Evolutionary conservation across 2,113 vertebrate species (phyloP), one percentile per base, ranked within the genome.

Genomic region (Pyxicephalus adspersus): DNA sequence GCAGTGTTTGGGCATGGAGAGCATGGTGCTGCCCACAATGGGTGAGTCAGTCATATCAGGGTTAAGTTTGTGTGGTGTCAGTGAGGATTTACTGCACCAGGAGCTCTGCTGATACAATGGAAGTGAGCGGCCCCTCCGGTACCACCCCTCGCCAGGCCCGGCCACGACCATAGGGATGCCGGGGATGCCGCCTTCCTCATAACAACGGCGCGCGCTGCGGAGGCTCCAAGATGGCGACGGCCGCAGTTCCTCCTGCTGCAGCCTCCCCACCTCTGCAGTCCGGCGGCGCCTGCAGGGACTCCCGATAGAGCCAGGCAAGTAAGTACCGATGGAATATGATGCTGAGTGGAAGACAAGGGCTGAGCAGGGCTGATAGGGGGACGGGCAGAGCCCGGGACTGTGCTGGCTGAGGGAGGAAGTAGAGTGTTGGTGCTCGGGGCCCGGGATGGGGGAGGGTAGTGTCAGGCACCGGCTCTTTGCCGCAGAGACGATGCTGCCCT

Each of bases 171-270:
- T 1, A 45, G 11, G 38, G 38, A 45, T 45, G 38, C 38, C 5
- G 38, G 38, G 8, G 38, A 45, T 45, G 38, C 38, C 38, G 1
- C 15, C 6, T 45, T 13, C 15, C 6, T 1, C 38, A 45, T 45
- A 45, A 45, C 38, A 45, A 8, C 89, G 79, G 90, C 90, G 87
- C 91, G 91, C 86, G 79, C 88, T 92, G 90, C 79, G 90, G 88
- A 89, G 89, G 87, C 86, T 77, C 88, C 94, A 96, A 95, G 94
- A 96, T 96, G 95, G 95, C 95, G 95, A 94, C 91, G 93, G 91
- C 91, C 91, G 93, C 94, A 94, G 92, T 95, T 93, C 92, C 94
- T 94, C 91, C 89, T 73, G 68, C 70, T 73, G 88, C 86, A 88
- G 87, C 91, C 88, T 89, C 88, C 86, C 90, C 88, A 91, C 91